These are phyloP conservation scores for Cariama cristata DNA, from an alignment of 2,113 vertebrate species.

Conservation along the genomic window DNA sequence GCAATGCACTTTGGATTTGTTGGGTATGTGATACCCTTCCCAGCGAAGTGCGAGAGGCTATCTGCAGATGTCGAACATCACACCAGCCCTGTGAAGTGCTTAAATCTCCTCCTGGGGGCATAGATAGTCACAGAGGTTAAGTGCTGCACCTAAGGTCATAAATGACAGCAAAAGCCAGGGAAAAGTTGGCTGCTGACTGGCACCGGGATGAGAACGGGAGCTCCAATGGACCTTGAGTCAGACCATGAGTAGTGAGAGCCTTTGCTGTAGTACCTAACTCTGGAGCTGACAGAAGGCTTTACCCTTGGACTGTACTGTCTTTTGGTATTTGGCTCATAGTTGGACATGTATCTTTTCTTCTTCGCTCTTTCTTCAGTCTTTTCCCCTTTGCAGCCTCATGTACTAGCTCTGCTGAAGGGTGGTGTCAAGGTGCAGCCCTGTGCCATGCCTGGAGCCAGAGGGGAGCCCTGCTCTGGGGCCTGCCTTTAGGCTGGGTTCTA, in stretches of 20 bases:
- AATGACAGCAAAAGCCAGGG: neutral
- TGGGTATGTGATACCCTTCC: neutral
- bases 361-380: neutral
- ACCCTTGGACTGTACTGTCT: neutral
- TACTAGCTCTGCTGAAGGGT: neutral
- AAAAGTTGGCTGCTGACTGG: neutral
- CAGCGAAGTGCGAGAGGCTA: accelerated
- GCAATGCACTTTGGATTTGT: neutral
- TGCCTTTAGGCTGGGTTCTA: neutral
- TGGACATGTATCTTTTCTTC: neutral
- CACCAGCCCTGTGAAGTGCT: neutral
- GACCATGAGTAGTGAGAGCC: neutral
- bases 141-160: neutral
- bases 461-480: neutral
- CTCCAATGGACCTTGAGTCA: neutral
- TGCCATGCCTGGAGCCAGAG: neutral
- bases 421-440: neutral
- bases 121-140: neutral
- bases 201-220: neutral
- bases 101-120: neutral
- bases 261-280: neutral
- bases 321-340: neutral
- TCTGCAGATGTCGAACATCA: neutral
- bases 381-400: neutral
- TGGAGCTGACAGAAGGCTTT: neutral